phyloP scores from a whole-genome alignment of 2,888 invertebrate genomes.

The Hirtodrosophila histrioides region DNA sequence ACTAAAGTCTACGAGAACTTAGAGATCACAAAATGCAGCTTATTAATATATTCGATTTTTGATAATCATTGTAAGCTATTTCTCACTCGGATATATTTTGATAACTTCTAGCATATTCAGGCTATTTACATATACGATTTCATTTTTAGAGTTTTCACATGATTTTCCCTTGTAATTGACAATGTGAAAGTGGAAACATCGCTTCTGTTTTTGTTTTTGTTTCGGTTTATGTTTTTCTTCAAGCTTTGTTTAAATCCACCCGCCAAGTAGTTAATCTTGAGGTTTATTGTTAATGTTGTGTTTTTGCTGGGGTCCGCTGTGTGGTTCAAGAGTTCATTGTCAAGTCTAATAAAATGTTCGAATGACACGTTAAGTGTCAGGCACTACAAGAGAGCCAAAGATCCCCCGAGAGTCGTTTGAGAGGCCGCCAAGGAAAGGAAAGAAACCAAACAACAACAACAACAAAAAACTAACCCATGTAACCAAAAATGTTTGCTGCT shows the following conservation, averaged over 20 bases:
- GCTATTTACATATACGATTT: background rate
- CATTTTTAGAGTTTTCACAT: constrained; percentile 18
- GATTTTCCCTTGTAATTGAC: constrained; percentile 21
- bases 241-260: constrained; percentile 21
- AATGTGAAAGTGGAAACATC: constrained; percentile 63
- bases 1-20: too few species aligned
- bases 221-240: constrained; percentile 18
- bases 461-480: constrained; percentile 25
- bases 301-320: constrained; percentile 12
- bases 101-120: too few species aligned
- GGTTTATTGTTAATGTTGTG: constrained; percentile 28
- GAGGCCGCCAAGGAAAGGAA: constrained; percentile 29
- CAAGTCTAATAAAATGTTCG: constrained; percentile 79
- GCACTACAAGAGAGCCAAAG: constrained; percentile 53
- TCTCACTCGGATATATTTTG: too few species aligned
- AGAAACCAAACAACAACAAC: constrained; percentile 5
- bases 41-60: too few species aligned
- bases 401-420: constrained; percentile 43
- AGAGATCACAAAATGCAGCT: too few species aligned
- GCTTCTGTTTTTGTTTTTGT: constrained; percentile 15
- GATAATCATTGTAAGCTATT: too few species aligned
- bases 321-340: constrained; percentile 78
- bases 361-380: constrained; percentile 81
- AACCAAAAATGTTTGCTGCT: constrained; percentile 47
- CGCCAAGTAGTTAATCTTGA: constrained; percentile 33